Evolutionary conservation across 2,113 vertebrate genomes (phyloP).

Genomic region (Pachypanchax playfairii): DNA sequence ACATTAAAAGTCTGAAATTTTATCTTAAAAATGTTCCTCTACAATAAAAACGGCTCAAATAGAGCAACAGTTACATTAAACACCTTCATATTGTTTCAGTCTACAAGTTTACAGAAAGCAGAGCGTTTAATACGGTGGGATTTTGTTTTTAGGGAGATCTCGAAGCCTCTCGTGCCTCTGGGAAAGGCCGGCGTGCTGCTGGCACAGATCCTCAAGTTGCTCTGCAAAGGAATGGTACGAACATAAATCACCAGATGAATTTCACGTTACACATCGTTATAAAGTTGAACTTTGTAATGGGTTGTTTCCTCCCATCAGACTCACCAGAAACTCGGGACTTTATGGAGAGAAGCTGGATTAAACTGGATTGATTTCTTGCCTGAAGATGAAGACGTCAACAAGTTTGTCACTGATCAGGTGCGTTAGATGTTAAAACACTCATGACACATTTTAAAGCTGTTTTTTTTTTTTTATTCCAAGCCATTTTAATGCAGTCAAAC

Average conservation of each 20-base stretch:
- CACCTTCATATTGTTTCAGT: neutral
- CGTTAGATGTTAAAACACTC: slow-evolving; percentile 9
- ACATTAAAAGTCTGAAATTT: no score
- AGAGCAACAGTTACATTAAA: neutral
- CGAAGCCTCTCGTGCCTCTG: slow-evolving; percentile 88
- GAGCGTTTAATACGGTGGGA: neutral
- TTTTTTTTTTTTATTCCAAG: no score
- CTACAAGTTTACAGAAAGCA: neutral
- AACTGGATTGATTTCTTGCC: slow-evolving; percentile 94
- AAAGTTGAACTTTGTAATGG: no score
- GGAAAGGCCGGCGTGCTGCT: slow-evolving; percentile 88
- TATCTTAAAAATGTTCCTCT: neutral
- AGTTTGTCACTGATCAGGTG: slow-evolving; percentile 92
- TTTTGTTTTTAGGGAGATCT: slow-evolving; percentile 84
- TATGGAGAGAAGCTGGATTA: slow-evolving; percentile 90
- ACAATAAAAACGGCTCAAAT: neutral
- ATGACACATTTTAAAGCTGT: neutral
- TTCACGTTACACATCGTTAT: no score
- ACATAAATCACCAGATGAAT: no score
- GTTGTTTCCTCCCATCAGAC: slow-evolving; percentile 75
- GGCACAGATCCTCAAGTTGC: slow-evolving; percentile 87
- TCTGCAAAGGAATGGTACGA: slow-evolving; percentile 91
- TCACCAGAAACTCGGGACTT: slow-evolving; percentile 86
- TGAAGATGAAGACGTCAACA: slow-evolving; percentile 88
- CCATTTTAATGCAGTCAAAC: neutral